Evolutionary conservation across 2,888 invertebrate genomes (phyloP).

Genomic region (Limulus polyphemus): DNA sequence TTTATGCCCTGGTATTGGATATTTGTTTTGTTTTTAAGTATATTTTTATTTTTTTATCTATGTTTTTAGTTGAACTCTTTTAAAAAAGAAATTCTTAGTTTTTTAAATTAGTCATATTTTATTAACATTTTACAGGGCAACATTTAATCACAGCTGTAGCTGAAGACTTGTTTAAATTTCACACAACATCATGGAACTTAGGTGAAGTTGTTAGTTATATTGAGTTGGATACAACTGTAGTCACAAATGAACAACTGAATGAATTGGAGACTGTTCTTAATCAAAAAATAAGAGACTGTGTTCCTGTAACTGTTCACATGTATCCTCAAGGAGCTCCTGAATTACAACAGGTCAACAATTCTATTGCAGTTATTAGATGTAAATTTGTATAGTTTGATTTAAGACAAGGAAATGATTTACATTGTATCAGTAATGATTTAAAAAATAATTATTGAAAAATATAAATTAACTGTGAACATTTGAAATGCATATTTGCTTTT

Average conservation of each 20-base stretch:
- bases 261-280: constrained; percentile 52
- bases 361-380: too few species aligned
- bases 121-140: constrained; percentile 46
- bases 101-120: constrained; percentile 2
- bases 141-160: constrained; percentile 68
- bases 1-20: too few species aligned
- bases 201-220: constrained; percentile 60
- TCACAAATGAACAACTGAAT: constrained; percentile 33
- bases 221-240: constrained; percentile 44
- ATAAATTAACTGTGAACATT: too few species aligned
- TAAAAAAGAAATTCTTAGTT: too few species aligned
- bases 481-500: too few species aligned
- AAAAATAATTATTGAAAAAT: too few species aligned
- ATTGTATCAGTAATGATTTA: too few species aligned
- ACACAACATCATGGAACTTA: constrained; percentile 71
- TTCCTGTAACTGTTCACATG: constrained; percentile 51
- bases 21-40: too few species aligned
- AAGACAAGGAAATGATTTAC: too few species aligned
- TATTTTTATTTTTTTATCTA: too few species aligned
- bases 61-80: too few species aligned
- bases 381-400: too few species aligned
- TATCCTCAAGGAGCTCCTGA: constrained; percentile 50
- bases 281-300: constrained; percentile 50
- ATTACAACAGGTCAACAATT: constrained; percentile 37
- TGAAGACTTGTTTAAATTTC: constrained; percentile 51